Percentiles rank a stretch among this genome's conserved stretches.
Evolutionary conservation across 53 echinoderm and acorn worm genomes (phyloP).

Genomic region (Antedon mediterranea): DNA sequence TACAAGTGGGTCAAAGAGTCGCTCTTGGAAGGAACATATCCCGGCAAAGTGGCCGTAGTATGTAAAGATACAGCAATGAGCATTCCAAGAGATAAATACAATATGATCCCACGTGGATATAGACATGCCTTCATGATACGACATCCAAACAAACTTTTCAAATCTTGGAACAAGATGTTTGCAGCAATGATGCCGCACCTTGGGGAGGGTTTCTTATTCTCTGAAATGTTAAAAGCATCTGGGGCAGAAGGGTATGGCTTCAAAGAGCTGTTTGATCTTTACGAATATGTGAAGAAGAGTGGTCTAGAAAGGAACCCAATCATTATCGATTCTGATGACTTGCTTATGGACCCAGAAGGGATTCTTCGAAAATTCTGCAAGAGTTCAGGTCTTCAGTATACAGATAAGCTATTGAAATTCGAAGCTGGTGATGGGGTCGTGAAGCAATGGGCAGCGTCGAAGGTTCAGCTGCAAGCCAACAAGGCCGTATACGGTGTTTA

Average conservation of each 20-base stretch:
- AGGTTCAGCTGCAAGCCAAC: background rate
- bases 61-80: slow-evolving; percentile 14
- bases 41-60: background rate
- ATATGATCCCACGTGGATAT: slow-evolving; percentile 5
- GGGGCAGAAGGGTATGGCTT: slow-evolving; percentile 9
- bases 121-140: slow-evolving; percentile 9
- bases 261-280: slow-evolving; percentile 1
- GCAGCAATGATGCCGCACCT: background rate
- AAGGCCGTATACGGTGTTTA: background rate
- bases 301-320: slow-evolving; percentile 6
- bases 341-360: background rate
- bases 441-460: background rate
- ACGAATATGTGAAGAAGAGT: slow-evolving; percentile 5
- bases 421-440: slow-evolving; percentile 1
- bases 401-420: slow-evolving; percentile 10
- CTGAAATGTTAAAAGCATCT: background rate
- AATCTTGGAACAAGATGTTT: slow-evolving; percentile 11
- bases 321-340: slow-evolving; percentile 17
- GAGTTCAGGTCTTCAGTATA: slow-evolving; percentile 8
- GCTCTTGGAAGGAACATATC: slow-evolving; percentile 4
- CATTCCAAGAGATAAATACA: background rate
- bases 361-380: slow-evolving; percentile 4
- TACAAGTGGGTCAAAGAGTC: slow-evolving; percentile 22
- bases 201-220: background rate
- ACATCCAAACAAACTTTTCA: slow-evolving; percentile 14